Percentiles rank a stretch among this genome's conserved stretches.
These are phyloP conservation scores for Conistra vaccinii DNA, from an alignment of 2,888 invertebrate species.

Conservation along the genomic window DNA sequence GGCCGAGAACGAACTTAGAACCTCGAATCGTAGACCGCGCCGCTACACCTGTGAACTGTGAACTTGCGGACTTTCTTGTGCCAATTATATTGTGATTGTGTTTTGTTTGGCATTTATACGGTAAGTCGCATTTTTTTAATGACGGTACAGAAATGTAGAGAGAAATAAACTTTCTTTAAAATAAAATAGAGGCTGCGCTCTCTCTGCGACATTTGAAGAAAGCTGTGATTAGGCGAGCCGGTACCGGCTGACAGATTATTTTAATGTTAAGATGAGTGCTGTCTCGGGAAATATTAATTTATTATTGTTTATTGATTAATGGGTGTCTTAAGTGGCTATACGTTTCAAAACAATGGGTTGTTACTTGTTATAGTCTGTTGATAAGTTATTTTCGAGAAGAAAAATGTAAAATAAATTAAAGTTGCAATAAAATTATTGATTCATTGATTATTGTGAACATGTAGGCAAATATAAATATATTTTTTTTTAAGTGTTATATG, in stretches of 20 bases:
- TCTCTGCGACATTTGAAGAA: slow-evolving; percentile 77
- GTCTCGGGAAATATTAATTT: slow-evolving; percentile 19
- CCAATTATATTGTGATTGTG: slow-evolving; percentile 81
- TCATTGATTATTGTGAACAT: neutral
- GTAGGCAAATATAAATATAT: too few species aligned
- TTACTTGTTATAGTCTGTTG: neutral
- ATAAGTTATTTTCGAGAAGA: neutral
- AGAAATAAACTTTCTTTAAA: slow-evolving; percentile 71
- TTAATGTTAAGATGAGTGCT: slow-evolving; percentile 41
- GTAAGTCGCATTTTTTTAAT: slow-evolving; percentile 72
- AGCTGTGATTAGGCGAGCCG: slow-evolving; percentile 72
- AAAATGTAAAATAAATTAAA: slow-evolving; percentile 18
- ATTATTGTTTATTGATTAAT: neutral
- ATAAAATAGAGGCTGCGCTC: slow-evolving; percentile 72
- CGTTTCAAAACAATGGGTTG: neutral
- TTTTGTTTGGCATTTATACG: slow-evolving; percentile 70
- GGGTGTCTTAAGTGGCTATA: neutral
- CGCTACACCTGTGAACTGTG: slow-evolving; percentile 83
- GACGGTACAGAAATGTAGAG: slow-evolving; percentile 40
- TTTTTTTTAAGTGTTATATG: neutral
- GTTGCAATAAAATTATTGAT: slow-evolving; percentile 3
- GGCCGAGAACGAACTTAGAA: slow-evolving; percentile 88
- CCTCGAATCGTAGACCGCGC: slow-evolving; percentile 75
- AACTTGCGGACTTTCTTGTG: slow-evolving; percentile 80
- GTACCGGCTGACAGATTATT: slow-evolving; percentile 69